Evolutionary conservation across 2,888 invertebrate species (phyloP).

Genomic region (Dynastes tityus): DNA sequence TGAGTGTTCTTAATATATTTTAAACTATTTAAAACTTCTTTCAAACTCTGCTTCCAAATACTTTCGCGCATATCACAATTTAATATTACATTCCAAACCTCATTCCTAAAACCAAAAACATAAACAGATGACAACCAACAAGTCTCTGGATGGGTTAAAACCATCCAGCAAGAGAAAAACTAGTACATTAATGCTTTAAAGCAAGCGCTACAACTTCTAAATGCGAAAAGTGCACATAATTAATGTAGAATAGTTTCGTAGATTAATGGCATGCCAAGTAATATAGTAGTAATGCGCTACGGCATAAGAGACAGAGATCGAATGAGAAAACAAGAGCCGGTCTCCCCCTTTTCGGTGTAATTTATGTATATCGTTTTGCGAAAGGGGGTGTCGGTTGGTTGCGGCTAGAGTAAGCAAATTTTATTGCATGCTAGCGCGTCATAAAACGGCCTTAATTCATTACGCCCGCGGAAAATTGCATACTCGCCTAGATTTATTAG

Average conservation of each 20-base stretch:
- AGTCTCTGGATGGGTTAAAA: too few relatives aligned
- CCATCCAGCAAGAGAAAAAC: too few relatives aligned
- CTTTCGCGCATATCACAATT: too few relatives aligned
- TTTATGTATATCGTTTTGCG: constrained; percentile 37
- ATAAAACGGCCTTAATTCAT: constrained; percentile 42
- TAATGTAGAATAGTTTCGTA: constrained; percentile 26
- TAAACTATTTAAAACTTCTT: too few relatives aligned
- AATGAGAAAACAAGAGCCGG: constrained; percentile 14
- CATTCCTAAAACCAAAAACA: too few relatives aligned
- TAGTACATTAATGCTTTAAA: too few relatives aligned
- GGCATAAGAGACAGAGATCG: too few relatives aligned
- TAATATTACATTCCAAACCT: too few relatives aligned
- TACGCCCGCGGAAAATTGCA: constrained; percentile 33
- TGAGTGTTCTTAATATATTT: too few relatives aligned
- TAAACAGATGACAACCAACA: too few relatives aligned
- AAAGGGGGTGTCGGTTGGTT: neutral
- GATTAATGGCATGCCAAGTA: constrained; percentile 1
- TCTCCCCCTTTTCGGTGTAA: constrained; percentile 13
- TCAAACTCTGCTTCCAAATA: too few relatives aligned
- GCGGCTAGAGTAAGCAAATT: constrained; percentile 40
- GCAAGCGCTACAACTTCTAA: neutral
- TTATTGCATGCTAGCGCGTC: constrained; percentile 40
- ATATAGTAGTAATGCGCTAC: neutral
- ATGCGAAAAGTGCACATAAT: constrained; percentile 6
- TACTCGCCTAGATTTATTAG: constrained; percentile 31